These are phyloP conservation scores for Mylabris sibirica DNA, from an alignment of 2,888 invertebrate genomes.

Conservation along the genomic window DNA sequence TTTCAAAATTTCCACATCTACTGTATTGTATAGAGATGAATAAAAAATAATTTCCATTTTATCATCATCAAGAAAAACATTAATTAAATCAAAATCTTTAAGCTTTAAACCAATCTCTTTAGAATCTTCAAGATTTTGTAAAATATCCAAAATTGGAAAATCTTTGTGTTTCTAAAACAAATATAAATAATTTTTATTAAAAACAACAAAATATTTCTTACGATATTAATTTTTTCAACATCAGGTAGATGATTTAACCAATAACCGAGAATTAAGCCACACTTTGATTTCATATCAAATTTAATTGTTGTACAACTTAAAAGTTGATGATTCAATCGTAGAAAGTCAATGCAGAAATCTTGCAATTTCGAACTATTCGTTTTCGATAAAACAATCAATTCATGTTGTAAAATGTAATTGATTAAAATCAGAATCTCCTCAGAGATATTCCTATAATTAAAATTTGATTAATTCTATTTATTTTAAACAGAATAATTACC, in stretches of 20 bases:
- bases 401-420: constrained; percentile 5
- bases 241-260: constrained; percentile 59
- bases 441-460: constrained; percentile 17
- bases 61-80: constrained; percentile 41
- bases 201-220: constrained; percentile 24
- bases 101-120: constrained; percentile 35
- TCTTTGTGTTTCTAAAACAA: constrained; percentile 41
- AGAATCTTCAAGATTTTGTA: constrained; percentile 36
- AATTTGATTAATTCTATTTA: neutral
- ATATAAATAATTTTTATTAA: constrained; percentile 3
- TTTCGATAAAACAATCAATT: constrained; percentile 15
- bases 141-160: constrained; percentile 41
- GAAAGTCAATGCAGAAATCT: constrained; percentile 39
- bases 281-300: constrained; percentile 72
- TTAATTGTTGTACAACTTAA: constrained; percentile 64
- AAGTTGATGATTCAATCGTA: constrained; percentile 46
- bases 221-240: constrained; percentile 41
- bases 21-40: constrained; percentile 43
- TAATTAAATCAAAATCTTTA: constrained; percentile 33
- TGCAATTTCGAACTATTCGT: constrained; percentile 35
- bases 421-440: neutral
- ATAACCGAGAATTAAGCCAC: constrained; percentile 66
- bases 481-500: constrained; percentile 29
- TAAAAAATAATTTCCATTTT: constrained; percentile 44
- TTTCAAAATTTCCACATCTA: constrained; percentile 39